Evolutionary conservation across 2,797 vertebrate species (phyloP), one percentile per base, ranked within the genome.

Genomic region (Sebastes kiyomatsui): DNA sequence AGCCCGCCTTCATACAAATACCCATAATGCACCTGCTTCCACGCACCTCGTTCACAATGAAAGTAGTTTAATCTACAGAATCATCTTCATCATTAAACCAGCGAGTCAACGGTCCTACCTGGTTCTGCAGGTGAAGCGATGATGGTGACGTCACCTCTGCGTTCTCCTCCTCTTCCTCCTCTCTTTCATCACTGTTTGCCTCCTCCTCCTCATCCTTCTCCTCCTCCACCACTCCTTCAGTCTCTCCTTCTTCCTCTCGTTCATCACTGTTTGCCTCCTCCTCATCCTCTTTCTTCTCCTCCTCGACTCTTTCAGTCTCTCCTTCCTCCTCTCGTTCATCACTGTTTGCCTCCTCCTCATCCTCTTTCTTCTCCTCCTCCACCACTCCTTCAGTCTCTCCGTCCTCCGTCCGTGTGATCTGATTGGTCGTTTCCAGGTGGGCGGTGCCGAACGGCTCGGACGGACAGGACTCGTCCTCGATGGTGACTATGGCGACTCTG

Each of bases 391-490:
- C 2, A 38, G 35, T 38, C 35, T 18, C 33, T 38, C 35, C 2
- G 4, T 1, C 6, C 14, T 0, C 35, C 12, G 4, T 32, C 4
- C 1, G 16, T n/a, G 5, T 6, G n/a, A 73, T 80, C 0, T 30
- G 79, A 77, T 58, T 75, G 83, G 84, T 7, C 9, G n/a, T 22
- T 3, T 78, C 74, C 2, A 84, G 52, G 59, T 82, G 83, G 54
- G 78, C 38, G 46, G 75, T n/a, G 30, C 71, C 87, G 0, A 92
- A 91, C 0, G 81, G 86, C 67, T 91, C 91, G 0, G 91, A 91
- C 0, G 83, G 83, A 68, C 90, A 90, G n/a, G 91, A 91, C 32
- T 90, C 88, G 1, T 90, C 90, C 72, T 86, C 90, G 0, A 81
- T 55, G 6, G 91, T 90, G 4, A 90, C 74, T 0, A 92, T 85